Conservation (phyloP, 2,113 vertebrate species). For the Atlantisia rogersi region DNA sequence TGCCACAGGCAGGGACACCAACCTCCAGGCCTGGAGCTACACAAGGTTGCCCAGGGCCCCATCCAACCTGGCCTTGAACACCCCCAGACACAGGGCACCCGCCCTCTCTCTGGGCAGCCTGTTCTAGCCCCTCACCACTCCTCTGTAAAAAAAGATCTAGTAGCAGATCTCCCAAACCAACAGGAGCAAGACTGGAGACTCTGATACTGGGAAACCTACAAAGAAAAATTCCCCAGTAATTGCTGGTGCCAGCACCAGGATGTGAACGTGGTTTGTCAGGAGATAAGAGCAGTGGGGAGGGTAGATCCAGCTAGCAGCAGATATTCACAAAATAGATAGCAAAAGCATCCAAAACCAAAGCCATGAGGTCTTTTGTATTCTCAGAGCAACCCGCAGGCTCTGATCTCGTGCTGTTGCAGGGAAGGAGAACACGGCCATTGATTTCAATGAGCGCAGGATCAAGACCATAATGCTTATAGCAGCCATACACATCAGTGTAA, state of each 20-base stretch:
- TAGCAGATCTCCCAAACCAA: not conserved
- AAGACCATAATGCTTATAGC: constrained; percentile 53
- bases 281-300: not conserved
- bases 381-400: not conserved
- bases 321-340: not conserved
- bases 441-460: constrained; percentile 58
- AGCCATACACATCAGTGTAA: constrained; percentile 58
- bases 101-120: no score
- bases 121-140: no score
- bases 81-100: no score
- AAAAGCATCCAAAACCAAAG: not conserved
- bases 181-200: not conserved
- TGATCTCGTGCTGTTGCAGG: not conserved
- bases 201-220: not conserved
- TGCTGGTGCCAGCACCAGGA: not conserved
- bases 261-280: not conserved
- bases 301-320: rapidly evolving
- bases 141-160: not conserved
- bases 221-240: not conserved
- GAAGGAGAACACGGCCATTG: constrained; percentile 1
- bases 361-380: not conserved
- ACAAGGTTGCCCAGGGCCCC: no score
- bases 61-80: no score
- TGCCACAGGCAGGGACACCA: no score
- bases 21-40: no score